Conservation (phyloP, 2,797 vertebrate genomes). For the Todus mexicanus region DNA sequence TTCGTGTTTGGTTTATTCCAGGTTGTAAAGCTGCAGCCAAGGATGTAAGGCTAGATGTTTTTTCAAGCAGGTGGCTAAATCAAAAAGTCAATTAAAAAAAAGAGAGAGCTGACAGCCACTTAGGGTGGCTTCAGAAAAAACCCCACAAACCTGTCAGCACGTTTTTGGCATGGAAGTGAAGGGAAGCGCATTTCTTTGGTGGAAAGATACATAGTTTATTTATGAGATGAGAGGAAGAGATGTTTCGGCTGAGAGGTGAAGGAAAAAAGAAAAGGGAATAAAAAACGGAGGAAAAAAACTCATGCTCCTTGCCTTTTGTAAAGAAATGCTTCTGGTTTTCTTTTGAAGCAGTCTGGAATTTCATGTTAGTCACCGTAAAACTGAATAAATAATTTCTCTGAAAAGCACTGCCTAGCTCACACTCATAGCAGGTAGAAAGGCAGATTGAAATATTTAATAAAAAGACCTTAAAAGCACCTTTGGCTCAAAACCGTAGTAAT, state of each 20-base stretch:
- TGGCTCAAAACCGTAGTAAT: neutral
- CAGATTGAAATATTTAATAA: neutral
- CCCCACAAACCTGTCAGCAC: neutral
- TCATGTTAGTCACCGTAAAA: constrained; percentile 48
- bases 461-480: neutral
- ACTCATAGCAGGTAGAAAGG: neutral
- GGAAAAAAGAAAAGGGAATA: neutral
- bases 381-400: constrained; percentile 38
- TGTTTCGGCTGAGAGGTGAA: neutral
- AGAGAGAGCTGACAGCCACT: no score
- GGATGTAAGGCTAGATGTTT: neutral
- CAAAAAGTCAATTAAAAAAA: no score
- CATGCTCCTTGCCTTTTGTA: neutral
- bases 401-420: neutral
- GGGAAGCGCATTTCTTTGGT: neutral
- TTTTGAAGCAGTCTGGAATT: constrained; percentile 43
- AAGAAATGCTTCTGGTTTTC: neutral
- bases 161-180: neutral
- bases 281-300: neutral
- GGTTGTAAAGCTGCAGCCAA: neutral
- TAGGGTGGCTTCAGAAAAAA: neutral
- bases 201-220: neutral
- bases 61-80: neutral
- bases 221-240: neutral
- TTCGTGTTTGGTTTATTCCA: neutral